phyloP scores from a whole-genome alignment of 92 coral and sea anemone species.

The Porites evermanni region DNA sequence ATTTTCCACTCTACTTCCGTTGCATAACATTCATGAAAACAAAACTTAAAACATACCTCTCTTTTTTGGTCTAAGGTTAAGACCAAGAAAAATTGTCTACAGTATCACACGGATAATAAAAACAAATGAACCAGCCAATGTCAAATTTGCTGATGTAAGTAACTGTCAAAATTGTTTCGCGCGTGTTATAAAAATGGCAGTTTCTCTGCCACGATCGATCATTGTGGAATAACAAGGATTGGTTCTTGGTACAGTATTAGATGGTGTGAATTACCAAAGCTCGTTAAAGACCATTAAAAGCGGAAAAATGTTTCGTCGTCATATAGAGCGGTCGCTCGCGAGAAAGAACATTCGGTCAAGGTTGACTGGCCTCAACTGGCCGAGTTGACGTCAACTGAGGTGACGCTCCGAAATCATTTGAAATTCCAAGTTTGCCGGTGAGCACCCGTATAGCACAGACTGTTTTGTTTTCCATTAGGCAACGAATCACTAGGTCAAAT shows the following conservation, averaged over 20 bases:
- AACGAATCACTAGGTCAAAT: conserved; percentile 14
- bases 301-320: neutral
- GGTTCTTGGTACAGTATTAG: neutral
- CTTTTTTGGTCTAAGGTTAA: neutral
- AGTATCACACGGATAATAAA: neutral
- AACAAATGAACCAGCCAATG: too few species aligned
- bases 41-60: conserved; percentile 7
- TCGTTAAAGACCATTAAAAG: neutral
- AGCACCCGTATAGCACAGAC: conserved; percentile 4
- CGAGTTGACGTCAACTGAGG: conserved; percentile 32
- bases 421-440: conserved; percentile 10
- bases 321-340: neutral
- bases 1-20: conserved; percentile 7
- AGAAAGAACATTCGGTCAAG: conserved; percentile 13
- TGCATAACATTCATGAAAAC: neutral
- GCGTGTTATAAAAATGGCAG: neutral
- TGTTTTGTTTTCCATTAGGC: neutral
- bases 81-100: neutral
- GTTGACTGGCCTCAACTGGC: neutral
- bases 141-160: neutral
- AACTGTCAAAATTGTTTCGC: neutral
- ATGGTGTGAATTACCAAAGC: neutral
- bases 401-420: neutral
- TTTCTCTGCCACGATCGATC: neutral
- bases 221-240: neutral